Percentiles rank a stretch among this genome's conserved stretches.
phyloP scores from a whole-genome alignment of 2,888 invertebrate species.

The Acrobasis suavella region DNA sequence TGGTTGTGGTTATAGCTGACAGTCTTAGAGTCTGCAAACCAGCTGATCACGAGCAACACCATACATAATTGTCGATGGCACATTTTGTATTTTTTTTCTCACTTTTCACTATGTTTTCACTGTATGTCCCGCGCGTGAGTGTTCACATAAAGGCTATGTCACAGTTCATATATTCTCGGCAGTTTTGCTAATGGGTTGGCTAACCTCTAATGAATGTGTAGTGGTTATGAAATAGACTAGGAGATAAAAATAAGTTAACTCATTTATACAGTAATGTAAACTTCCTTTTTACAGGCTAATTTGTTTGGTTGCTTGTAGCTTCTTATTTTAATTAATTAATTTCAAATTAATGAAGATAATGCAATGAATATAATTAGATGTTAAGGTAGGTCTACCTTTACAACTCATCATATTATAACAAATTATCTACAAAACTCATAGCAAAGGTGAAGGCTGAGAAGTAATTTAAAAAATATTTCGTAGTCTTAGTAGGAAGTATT shows the following conservation, averaged over 20 bases:
- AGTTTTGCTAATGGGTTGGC: constrained; percentile 10
- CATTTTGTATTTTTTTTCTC: constrained; percentile 48
- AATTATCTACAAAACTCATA: no score
- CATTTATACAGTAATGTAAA: background rate
- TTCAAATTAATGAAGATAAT: no score
- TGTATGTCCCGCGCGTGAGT: background rate
- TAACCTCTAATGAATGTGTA: constrained; percentile 10
- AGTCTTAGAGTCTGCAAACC: constrained; percentile 61
- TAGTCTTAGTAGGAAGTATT: no score
- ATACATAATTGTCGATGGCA: constrained; percentile 55
- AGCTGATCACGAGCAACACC: constrained; percentile 58
- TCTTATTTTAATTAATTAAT: no score
- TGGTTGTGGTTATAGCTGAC: constrained; percentile 51
- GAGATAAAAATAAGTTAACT: background rate
- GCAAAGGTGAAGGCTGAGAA: no score
- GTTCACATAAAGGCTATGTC: background rate
- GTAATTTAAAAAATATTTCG: no score
- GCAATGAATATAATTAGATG: no score
- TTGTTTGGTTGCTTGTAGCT: no score
- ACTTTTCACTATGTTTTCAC: constrained; percentile 11
- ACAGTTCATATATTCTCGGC: constrained; percentile 18
- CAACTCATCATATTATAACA: no score
- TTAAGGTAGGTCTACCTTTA: no score
- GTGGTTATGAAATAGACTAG: constrained; percentile 4
- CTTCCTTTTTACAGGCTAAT: constrained; percentile 9